Conservation (phyloP, 2,888 invertebrate genomes). For the Lithophane semibrunnea region DNA sequence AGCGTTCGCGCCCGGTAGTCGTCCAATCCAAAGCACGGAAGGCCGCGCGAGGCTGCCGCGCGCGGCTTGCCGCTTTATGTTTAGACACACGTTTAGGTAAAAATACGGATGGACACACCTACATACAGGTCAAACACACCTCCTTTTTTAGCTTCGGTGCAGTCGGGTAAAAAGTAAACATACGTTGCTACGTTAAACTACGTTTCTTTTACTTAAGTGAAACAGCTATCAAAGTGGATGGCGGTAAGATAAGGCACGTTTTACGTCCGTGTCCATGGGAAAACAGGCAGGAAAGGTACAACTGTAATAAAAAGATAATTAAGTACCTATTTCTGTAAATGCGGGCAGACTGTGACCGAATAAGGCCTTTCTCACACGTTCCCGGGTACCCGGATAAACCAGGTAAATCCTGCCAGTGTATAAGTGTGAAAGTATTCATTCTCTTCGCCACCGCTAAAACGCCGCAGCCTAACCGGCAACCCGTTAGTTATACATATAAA, state of each 20-base stretch:
- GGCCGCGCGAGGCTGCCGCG: no score
- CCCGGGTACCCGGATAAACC: background rate
- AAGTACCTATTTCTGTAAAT: constrained; percentile 1
- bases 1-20: no score
- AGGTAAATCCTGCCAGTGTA: background rate
- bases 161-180: background rate
- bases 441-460: background rate
- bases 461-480: no score
- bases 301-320: constrained; percentile 25
- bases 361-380: background rate
- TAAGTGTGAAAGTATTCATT: background rate
- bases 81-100: no score
- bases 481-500: background rate
- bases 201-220: constrained; percentile 7
- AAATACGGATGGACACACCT: no score
- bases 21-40: no score
- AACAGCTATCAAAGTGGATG: constrained; percentile 7
- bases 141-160: no score
- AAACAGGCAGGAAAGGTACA: constrained; percentile 7
- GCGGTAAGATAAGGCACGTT: constrained; percentile 22
- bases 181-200: no score
- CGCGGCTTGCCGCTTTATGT: no score
- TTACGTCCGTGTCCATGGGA: background rate
- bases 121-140: no score
- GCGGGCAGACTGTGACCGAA: background rate